phyloP scores from a whole-genome alignment of 2,888 invertebrate species.

The Thereva unica region DNA sequence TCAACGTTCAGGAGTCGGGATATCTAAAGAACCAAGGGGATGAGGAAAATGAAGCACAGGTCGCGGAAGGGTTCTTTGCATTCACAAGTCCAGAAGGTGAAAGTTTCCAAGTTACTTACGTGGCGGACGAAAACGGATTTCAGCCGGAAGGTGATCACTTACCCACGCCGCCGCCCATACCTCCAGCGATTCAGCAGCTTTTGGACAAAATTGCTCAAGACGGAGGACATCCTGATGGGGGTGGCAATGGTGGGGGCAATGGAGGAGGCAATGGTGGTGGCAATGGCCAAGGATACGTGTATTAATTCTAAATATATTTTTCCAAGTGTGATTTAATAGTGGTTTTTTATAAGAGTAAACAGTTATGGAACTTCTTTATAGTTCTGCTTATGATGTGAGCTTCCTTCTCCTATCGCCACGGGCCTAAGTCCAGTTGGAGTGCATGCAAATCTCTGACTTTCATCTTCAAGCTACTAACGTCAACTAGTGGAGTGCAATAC shows the following conservation, averaged over 20 bases:
- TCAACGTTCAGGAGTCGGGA: conserved; percentile 71
- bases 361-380: too few relatives aligned
- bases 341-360: too few relatives aligned
- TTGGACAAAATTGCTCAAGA: conserved; percentile 52
- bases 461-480: too few relatives aligned
- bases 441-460: too few relatives aligned
- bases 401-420: too few relatives aligned
- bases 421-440: too few relatives aligned
- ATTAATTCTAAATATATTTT: conserved; percentile 19
- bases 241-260: conserved; percentile 46
- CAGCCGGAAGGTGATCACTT: conserved; percentile 69
- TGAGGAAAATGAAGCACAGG: conserved; percentile 68
- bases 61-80: conserved; percentile 70
- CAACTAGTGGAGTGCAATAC: too few relatives aligned
- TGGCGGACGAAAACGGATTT: conserved; percentile 74
- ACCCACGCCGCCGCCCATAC: conserved; percentile 82
- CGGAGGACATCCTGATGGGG: conserved; percentile 53
- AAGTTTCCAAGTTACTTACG: conserved; percentile 66
- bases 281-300: conserved; percentile 12
- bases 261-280: conserved; percentile 7
- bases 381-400: too few relatives aligned
- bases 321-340: too few relatives aligned
- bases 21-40: conserved; percentile 71
- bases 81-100: conserved; percentile 77
- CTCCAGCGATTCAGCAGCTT: conserved; percentile 68